Evolutionary conservation across 2,113 vertebrate genomes (phyloP).

Genomic region (Sinocyclocheilus anshuiensis): DNA sequence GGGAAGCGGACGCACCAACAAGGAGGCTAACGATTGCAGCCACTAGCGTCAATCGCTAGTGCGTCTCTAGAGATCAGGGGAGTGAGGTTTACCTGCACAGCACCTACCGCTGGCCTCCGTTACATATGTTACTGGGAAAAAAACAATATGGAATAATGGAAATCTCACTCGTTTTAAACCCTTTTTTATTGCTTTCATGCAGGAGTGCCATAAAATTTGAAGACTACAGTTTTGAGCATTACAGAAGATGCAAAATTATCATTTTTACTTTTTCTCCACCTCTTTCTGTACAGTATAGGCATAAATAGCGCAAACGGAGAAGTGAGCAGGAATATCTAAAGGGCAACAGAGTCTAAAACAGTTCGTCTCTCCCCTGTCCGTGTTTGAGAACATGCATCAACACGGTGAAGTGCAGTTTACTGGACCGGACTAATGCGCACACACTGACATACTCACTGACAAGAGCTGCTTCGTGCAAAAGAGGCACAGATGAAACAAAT

Average conservation of each 20-base stretch:
- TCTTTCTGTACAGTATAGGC: conserved; percentile 71
- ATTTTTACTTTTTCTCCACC: conserved; percentile 49
- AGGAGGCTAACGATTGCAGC: too few relatives aligned
- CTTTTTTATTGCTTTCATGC: conserved; percentile 83
- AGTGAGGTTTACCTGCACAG: too few relatives aligned
- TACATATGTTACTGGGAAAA: not conserved
- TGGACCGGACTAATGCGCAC: conserved; percentile 43
- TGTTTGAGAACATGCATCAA: conserved; percentile 77
- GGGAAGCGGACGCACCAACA: too few relatives aligned
- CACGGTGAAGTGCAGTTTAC: conserved; percentile 68
- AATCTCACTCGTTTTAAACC: conserved; percentile 72
- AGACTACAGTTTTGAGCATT: conserved; percentile 68
- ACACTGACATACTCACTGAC: conserved; percentile 52
- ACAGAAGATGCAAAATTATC: conserved; percentile 78
- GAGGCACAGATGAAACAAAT: conserved; percentile 69
- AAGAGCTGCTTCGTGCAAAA: conserved; percentile 74
- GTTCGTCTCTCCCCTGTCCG: conserved; percentile 56
- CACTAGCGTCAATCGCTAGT: too few relatives aligned
- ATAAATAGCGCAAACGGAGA: conserved; percentile 73
- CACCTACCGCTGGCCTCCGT: too few relatives aligned
- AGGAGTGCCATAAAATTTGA: conserved; percentile 76
- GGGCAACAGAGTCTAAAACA: conserved; percentile 33
- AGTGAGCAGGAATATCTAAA: conserved; percentile 46
- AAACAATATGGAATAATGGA: not conserved
- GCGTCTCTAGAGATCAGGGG: too few relatives aligned